Base-by-base conservation (phyloP, 1,140 invertebrate species). In the Rhyacophila brunnea region DNA sequence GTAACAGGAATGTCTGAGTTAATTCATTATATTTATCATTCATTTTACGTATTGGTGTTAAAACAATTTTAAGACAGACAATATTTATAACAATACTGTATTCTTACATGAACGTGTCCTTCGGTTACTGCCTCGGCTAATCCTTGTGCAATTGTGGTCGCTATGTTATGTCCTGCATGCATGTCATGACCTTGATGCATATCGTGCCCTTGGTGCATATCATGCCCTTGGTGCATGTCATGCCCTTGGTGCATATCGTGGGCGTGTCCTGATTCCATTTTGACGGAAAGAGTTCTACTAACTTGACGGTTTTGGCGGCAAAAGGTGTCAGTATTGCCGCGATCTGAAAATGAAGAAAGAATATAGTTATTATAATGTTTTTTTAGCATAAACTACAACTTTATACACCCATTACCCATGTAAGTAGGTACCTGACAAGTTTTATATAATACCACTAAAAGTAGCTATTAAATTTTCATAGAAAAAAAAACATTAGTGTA, bases 151-250 rank as follows among this genome's bases (percentile, higher is more conserved):
- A 54, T 44, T 3, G 52, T 35, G 2, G n/a, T 18, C 5, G 42
- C 1, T 18, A 52, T 9, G 11, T 54, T 44, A 9, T 59, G 49
- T 34, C 6, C 51, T 13, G 48, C 23, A n/a, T 34, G 48, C 15
- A 18, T 35, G 28, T 34, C 15, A 17, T 50, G 48, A 19, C 17
- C 48, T 14, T 13, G 28, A 18, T 59, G 55, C 35, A 45, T 42
- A 10, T 52, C 20, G 36, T 59, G 62, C 6, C 15, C 35, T 1
- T 35, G 23, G 18, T 52, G 45, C 51, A 43, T 42, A 23, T 53
- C 49, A 15, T 51, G 57, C 10, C 47, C 55, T 0, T 38, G 46
- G 43, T 64, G 62, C 52, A 53, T 48, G 23, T 57, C 50, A 28
- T 62, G 60, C 1, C 51, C 61, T 13, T 20, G n/a, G 10, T 44